These are phyloP conservation scores for Biston stratarius DNA, from an alignment of 2,888 invertebrate species.

Conservation along the genomic window DNA sequence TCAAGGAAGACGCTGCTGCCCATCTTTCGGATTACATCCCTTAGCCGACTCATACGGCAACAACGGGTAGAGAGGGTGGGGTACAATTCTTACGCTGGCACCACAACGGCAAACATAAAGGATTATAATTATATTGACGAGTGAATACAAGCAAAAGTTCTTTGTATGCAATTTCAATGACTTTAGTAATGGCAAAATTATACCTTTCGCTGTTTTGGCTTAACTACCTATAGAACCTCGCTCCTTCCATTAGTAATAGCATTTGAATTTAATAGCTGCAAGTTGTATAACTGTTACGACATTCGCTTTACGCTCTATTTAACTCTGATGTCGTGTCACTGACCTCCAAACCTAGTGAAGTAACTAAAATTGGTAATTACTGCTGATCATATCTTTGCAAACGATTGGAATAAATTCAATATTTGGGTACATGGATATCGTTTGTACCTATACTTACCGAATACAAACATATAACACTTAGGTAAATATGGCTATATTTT, in stretches of 20 bases:
- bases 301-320: conserved; percentile 33
- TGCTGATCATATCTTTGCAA: not conserved
- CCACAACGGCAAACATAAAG: too few species aligned
- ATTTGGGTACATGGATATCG: too few species aligned
- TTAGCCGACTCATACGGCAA: too few species aligned
- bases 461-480: too few species aligned
- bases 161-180: conserved; percentile 12
- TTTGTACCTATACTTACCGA: too few species aligned
- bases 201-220: conserved; percentile 25
- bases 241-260: conserved; percentile 15
- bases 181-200: conserved; percentile 18
- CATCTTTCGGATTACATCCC: too few species aligned
- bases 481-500: too few species aligned
- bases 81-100: too few species aligned
- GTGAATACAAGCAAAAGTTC: conserved; percentile 7
- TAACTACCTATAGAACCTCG: conserved; percentile 16
- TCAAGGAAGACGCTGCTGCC: too few species aligned
- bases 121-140: not conserved
- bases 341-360: conserved; percentile 35
- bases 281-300: conserved; percentile 32
- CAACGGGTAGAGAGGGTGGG: too few species aligned
- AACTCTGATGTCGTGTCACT: conserved; percentile 31
- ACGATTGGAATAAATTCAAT: not conserved
- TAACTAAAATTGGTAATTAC: not conserved
- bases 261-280: conserved; percentile 22